Base-by-base conservation (phyloP, 1,140 invertebrate genomes). In the Gonatopus flavifemur region DNA sequence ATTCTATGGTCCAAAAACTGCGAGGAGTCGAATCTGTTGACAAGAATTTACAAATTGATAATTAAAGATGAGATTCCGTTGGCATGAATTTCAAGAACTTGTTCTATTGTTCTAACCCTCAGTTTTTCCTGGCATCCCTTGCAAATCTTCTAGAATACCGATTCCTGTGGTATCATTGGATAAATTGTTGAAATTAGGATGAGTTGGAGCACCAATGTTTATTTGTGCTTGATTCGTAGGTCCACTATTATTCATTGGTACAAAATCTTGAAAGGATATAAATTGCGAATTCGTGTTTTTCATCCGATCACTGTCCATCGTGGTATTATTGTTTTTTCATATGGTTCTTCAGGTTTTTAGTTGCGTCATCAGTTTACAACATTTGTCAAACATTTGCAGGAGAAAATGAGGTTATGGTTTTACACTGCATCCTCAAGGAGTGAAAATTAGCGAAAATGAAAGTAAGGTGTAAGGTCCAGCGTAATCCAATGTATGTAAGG, bases 1-100 rank as follows among this genome's bases (percentile, higher is more conserved):
- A 98, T 52, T 93, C 89, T 59, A 98, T 84, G 2, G 90, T 89
- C 86, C 93, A 94, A 63, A 93, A 89, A 50, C 39, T 76, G 9
- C 10, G 61, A n/a, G 47, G 31, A 7, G 37, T 15, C 12, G 39
- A 20, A 24, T 38, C 63, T 73, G 25, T 12, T 44, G 52, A 7
- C 40, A 20, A 37, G 19, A 37, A 42, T 13, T 19, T 16, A 0
- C 20, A 31, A n/a, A n/a, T n/a, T n/a, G n/a, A n/a, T n/a, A n/a
- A n/a, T n/a, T n/a, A n/a, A n/a, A n/a, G n/a, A n/a, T n/a, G n/a
- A n/a, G n/a, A n/a, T n/a, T n/a, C n/a, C n/a, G n/a, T n/a, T n/a
- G n/a, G n/a, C n/a, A n/a, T n/a, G n/a, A n/a, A n/a, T n/a, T n/a
- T n/a, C n/a, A n/a, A n/a, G n/a, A n/a, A n/a, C n/a, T n/a, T n/a